Conservation (phyloP, 1,140 invertebrate species). For the Paracyclopina nana region DNA sequence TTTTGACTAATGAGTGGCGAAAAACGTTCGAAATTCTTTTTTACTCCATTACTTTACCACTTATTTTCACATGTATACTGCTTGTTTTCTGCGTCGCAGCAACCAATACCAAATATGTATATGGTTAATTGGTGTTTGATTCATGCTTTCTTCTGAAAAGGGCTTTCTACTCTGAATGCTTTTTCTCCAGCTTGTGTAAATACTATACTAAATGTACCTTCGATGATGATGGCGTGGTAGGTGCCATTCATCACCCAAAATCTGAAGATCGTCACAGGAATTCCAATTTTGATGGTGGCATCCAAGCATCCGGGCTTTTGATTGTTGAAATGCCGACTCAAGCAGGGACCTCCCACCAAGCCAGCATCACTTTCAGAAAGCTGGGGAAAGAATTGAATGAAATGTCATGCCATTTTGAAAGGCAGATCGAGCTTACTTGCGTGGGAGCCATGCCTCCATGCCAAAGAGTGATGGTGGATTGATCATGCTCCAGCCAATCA, state of each 20-base stretch:
- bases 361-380: neutral
- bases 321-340: slow-evolving; percentile 10
- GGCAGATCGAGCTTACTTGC: neutral
- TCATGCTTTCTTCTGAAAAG: too few relatives aligned
- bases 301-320: slow-evolving; percentile 7
- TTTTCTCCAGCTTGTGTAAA: neutral
- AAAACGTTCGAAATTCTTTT: neutral
- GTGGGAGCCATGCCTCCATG: slow-evolving; percentile 12
- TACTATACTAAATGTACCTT: slow-evolving; percentile 1
- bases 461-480: slow-evolving; percentile 1
- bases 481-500: slow-evolving; percentile 13
- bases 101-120: too few relatives aligned
- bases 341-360: slow-evolving; percentile 1
- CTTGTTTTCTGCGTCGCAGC: too few relatives aligned
- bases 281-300: slow-evolving; percentile 11
- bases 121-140: too few relatives aligned
- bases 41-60: neutral
- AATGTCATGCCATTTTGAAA: neutral
- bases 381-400: neutral
- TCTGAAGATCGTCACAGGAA: slow-evolving; percentile 6
- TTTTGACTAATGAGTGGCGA: neutral
- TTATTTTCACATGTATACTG: too few relatives aligned
- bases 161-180: neutral
- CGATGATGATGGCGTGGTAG: slow-evolving; percentile 6
- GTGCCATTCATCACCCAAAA: slow-evolving; percentile 6